Evolutionary conservation across 2,113 vertebrate genomes (phyloP).

Genomic region (Proterorhinus semilunaris): DNA sequence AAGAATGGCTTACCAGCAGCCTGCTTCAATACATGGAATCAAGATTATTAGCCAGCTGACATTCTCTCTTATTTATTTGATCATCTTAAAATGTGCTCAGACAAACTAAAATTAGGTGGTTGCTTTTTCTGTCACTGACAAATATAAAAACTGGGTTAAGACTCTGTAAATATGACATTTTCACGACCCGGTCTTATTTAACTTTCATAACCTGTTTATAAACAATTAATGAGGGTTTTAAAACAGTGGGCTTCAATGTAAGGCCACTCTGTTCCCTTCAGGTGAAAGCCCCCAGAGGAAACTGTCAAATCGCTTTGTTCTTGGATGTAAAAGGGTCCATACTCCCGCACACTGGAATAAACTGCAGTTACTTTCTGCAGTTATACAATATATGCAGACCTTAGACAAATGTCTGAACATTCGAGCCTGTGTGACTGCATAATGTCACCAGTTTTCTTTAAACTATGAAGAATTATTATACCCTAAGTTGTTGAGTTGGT

Average conservation of each 20-base stretch:
- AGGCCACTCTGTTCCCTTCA: neutral
- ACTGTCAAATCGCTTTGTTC: neutral
- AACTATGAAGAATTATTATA: too few species aligned
- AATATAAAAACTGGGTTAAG: neutral
- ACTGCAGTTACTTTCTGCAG: neutral
- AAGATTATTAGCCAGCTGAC: conserved; percentile 41
- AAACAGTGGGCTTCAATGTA: neutral
- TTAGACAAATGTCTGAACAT: too few species aligned
- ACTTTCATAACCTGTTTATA: neutral
- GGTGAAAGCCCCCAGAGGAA: neutral
- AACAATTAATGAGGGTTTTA: conserved; percentile 8
- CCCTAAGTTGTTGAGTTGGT: too few species aligned
- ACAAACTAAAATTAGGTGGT: neutral
- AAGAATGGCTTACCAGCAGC: conserved; percentile 38
- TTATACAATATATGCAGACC: too few species aligned
- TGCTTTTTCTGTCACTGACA: neutral
- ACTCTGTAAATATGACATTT: neutral
- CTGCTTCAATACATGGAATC: conserved; percentile 31
- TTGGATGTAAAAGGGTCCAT: neutral
- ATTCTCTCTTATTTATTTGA: conserved; percentile 37
- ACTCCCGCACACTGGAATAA: neutral
- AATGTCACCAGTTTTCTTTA: too few species aligned
- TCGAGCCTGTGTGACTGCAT: too few species aligned
- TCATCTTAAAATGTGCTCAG: conserved; percentile 19
- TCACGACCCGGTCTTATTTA: neutral